Evolutionary conservation across 1,140 invertebrate species (phyloP).

Genomic region (Reticulitermes speratus): DNA sequence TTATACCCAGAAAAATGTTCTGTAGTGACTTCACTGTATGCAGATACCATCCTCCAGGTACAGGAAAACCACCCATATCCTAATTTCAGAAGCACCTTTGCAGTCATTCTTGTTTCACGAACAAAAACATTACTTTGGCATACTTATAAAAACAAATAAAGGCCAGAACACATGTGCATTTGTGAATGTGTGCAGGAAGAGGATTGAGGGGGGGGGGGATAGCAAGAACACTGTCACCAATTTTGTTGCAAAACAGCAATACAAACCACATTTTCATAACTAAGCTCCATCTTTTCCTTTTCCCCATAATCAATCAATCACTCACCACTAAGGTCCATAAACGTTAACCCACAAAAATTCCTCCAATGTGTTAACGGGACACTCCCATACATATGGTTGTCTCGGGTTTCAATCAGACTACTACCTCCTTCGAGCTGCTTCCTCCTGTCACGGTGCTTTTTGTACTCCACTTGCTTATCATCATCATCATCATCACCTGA

Average conservation of each 20-base stretch:
- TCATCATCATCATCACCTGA: neutral
- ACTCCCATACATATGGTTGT: neutral
- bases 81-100: too few species aligned
- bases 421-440: slow-evolving; percentile 1
- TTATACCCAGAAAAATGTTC: too few species aligned
- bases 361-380: neutral
- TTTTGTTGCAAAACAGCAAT: slow-evolving; percentile 9
- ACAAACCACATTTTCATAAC: neutral
- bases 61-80: too few species aligned
- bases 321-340: slow-evolving; percentile 13
- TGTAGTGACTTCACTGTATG: too few species aligned
- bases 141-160: neutral
- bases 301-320: slow-evolving; percentile 19
- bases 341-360: slow-evolving; percentile 13
- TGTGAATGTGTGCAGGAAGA: neutral
- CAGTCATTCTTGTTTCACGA: too few species aligned
- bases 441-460: neutral
- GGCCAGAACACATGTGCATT: neutral
- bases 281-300: slow-evolving; percentile 13
- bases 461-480: slow-evolving; percentile 6
- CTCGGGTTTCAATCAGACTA: slow-evolving; percentile 6
- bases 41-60: too few species aligned
- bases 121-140: neutral
- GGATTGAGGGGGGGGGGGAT: neutral
- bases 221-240: neutral